These are phyloP conservation scores for Lepus americanus DNA, from an alignment of 2,113 vertebrate species.

Conservation along the genomic window DNA sequence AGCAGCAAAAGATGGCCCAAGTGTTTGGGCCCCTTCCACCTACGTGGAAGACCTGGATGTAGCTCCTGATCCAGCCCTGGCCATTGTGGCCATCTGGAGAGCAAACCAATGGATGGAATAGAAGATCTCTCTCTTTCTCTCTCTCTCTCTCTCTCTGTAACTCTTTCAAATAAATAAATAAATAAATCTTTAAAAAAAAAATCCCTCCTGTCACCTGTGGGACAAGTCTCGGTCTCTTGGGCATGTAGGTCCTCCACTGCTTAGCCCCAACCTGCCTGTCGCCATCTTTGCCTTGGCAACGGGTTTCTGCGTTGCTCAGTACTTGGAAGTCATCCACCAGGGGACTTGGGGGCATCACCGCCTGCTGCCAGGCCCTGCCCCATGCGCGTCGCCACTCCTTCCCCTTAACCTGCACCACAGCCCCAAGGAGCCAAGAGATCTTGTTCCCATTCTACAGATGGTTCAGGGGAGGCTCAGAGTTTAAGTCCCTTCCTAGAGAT, in stretches of 20 bases:
- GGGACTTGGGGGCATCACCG: too few relatives aligned
- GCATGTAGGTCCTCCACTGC: not conserved
- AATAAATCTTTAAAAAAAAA: too few relatives aligned
- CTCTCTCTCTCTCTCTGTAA: too few relatives aligned
- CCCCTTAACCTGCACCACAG: conserved; percentile 16
- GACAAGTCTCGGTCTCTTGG: not conserved
- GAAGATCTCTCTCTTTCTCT: too few relatives aligned
- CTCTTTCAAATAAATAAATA: too few relatives aligned
- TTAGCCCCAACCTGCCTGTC: not conserved
- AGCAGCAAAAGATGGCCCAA: too few relatives aligned
- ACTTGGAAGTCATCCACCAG: not conserved
- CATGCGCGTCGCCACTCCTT: not conserved
- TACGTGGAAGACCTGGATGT: too few relatives aligned
- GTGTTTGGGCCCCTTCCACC: too few relatives aligned
- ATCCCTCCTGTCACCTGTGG: not conserved
- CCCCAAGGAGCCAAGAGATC: not conserved
- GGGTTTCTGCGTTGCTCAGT: conserved; percentile 39
- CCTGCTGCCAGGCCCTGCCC: not conserved
- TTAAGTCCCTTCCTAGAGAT: not conserved
- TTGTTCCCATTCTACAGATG: conserved; percentile 33
- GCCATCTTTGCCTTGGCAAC: conserved; percentile 13
- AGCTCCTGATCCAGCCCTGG: too few relatives aligned
- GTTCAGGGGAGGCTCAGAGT: not conserved
- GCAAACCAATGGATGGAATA: too few relatives aligned
- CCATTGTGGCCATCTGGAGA: too few relatives aligned